These are phyloP conservation scores for Thamnophis sirtalis DNA, from an alignment of 2,113 vertebrate genomes.

Conservation along the genomic window DNA sequence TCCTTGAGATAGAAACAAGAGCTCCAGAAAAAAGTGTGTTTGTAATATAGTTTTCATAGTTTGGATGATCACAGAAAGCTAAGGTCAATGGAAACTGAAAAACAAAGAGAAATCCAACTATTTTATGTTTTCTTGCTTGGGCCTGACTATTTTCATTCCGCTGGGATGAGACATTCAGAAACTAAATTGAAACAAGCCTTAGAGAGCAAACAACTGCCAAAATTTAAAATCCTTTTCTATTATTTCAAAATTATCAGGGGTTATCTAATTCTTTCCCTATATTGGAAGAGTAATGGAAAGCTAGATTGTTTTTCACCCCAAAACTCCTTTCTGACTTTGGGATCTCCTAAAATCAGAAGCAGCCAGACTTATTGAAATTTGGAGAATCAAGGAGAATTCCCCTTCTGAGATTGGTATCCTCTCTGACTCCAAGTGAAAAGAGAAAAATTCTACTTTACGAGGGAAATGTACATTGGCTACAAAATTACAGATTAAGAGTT, in stretches of 20 bases:
- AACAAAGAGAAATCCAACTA: not conserved
- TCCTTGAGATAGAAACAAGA: not conserved
- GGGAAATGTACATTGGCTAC: not conserved
- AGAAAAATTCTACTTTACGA: not conserved
- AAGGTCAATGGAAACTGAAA: not conserved
- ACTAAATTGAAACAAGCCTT: too few relatives aligned
- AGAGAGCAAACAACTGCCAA: too few relatives aligned
- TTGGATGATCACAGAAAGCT: not conserved
- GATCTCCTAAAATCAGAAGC: not conserved
- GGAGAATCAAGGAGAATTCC: not conserved
- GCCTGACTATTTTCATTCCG: not conserved
- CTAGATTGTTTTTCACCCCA: not conserved
- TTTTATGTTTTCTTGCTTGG: not conserved
- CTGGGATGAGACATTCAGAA: not conserved
- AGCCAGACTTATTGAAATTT: not conserved
- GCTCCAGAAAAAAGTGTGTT: not conserved
- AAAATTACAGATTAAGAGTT: conserved; percentile 2
- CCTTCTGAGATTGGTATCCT: not conserved
- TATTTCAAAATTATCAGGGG: not conserved
- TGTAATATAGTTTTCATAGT: not conserved
- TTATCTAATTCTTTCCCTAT: not conserved
- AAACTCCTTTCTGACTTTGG: not conserved
- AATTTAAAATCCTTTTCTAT: too few relatives aligned
- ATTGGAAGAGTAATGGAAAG: not conserved
- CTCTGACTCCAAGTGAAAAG: not conserved